A percentile compares a stretch with the other conserved stretches of the same genome.
phyloP scores from a whole-genome alignment of 2,888 invertebrate species.

The Dasypolia templi region DNA sequence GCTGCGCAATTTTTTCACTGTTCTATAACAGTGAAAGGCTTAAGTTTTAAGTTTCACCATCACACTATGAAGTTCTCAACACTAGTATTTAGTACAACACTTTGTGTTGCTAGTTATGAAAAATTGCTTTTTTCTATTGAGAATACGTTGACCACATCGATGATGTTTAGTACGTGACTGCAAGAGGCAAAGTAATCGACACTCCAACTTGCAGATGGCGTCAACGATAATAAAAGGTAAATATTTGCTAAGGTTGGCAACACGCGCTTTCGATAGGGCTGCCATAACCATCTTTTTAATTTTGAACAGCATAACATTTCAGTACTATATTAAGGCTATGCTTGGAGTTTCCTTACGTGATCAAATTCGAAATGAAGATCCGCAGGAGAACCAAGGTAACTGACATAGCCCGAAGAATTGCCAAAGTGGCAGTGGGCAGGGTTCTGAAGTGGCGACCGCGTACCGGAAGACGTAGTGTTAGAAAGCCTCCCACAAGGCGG shows the following conservation, averaged over 20 bases:
- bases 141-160: slow-evolving; percentile 34
- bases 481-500: too few species aligned
- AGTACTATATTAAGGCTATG: too few species aligned
- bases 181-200: slow-evolving; percentile 51
- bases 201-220: slow-evolving; percentile 66
- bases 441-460: too few species aligned
- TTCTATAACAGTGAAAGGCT: slow-evolving; percentile 25
- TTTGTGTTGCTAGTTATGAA: slow-evolving; percentile 24
- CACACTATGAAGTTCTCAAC: slow-evolving; percentile 12
- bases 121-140: slow-evolving; percentile 27
- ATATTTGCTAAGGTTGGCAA: slow-evolving; percentile 77
- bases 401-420: too few species aligned
- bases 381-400: too few species aligned
- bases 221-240: slow-evolving; percentile 82
- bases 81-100: slow-evolving; percentile 6
- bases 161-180: slow-evolving; percentile 49
- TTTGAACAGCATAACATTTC: not conserved
- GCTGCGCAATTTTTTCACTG: not conserved
- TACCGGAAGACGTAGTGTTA: too few species aligned
- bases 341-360: too few species aligned
- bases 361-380: too few species aligned
- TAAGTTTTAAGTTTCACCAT: slow-evolving; percentile 19
- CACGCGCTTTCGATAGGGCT: slow-evolving; percentile 54
- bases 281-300: not conserved
- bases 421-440: too few species aligned